Conservation (phyloP, 1,140 invertebrate species). For the Drosophila parabipectinata region DNA sequence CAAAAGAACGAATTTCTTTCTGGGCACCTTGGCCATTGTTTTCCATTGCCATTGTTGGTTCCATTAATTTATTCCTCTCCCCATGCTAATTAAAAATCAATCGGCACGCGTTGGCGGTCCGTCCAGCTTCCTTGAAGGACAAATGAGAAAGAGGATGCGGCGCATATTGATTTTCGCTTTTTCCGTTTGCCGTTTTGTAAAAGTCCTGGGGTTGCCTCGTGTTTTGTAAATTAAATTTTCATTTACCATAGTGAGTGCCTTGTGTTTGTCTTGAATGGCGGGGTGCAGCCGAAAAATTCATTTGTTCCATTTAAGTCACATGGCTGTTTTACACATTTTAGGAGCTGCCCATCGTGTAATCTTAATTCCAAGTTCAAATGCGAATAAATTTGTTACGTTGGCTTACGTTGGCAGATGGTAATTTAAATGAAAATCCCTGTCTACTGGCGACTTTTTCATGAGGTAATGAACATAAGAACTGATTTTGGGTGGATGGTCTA, state of each 20-base stretch:
- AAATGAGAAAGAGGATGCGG: not conserved
- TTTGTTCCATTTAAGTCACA: conserved; percentile 17
- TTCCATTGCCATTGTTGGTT: conserved; percentile 3
- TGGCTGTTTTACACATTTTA: conserved; percentile 8
- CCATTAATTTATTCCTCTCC: conserved; percentile 1
- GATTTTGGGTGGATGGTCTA: too few relatives aligned
- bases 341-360: not conserved
- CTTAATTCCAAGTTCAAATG: conserved; percentile 1
- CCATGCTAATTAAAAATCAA: conserved; percentile 35
- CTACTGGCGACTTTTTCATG: too few relatives aligned
- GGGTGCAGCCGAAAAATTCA: not conserved
- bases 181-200: conserved; percentile 7
- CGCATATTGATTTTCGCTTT: conserved; percentile 14
- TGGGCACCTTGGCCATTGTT: conserved; percentile 4
- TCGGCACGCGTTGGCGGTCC: not conserved
- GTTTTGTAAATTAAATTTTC: conserved; percentile 30
- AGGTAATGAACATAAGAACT: too few relatives aligned
- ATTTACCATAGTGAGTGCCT: conserved; percentile 9
- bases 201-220: conserved; percentile 7
- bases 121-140: not conserved
- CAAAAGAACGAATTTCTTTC: not conserved
- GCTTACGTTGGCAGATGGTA: not conserved
- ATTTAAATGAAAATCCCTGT: conserved; percentile 6
- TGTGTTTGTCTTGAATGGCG: not conserved
- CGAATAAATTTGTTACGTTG: conserved; percentile 7